Base-by-base conservation (phyloP, 2,888 invertebrate species). In the Tholera decimalis region DNA sequence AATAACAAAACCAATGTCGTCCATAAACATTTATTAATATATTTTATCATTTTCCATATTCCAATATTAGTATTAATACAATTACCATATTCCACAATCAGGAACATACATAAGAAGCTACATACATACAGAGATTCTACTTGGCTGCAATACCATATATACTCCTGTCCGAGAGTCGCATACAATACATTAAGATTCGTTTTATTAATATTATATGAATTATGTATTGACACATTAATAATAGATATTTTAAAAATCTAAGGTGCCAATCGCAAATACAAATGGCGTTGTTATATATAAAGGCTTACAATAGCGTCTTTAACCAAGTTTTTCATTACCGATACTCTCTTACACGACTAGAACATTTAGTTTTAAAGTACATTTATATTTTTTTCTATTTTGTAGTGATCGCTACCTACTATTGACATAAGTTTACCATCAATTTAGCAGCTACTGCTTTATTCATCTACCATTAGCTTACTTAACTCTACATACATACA, bases 391-490 rank as follows among this genome's bases (percentile, higher is more conserved):
- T 90, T 91, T 90, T 88, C 90, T 94, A 92, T 91, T 89, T 90
- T 91, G 86, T 90, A 88, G 78, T 90, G 86, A 86, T 86, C 59
- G 81, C 95, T 94, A 94, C 92, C 90, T 86, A 88, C 93, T 94
- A 94, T 93, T 88, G 93, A 95, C 95, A 94, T 94, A 95, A 95
- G 94, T 95, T 95, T 95, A 95, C 95, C 95, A 95, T 88, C 95
- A 94, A 95, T 89, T 89, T 90, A 90, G 90, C 87, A 88, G 87
- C 93, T 93, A 93, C 92, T 89, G 88, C 82, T 88, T 89, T 88
- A 88, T 77, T 84, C 80, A 70, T 87, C 93, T 92, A 93, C 92
- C 69, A 80, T 93, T 93, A 93, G 84, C 89, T 92, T 93, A 94
- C 88, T 91, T 94, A 91, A 88, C 94, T 94, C 95, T 95, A 95